Conservation (phyloP, 2,113 vertebrate species). For the Sylvia atricapilla region DNA sequence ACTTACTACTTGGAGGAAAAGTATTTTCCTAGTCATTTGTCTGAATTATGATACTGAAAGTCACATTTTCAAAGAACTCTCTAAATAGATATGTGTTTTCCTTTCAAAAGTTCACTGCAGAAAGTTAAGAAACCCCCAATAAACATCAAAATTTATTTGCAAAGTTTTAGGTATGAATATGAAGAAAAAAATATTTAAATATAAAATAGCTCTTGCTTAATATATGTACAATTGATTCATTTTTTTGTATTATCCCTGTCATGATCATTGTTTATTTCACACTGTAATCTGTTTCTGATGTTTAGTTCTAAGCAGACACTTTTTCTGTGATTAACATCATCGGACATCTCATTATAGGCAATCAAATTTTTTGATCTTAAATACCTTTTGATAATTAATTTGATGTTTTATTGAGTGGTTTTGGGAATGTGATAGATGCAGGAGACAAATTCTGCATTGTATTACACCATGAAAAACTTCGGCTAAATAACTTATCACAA, state of each 20-base stretch:
- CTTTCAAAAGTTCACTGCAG: not conserved
- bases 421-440: not conserved
- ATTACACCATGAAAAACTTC: not conserved
- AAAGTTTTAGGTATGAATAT: not conserved
- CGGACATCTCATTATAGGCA: constrained; percentile 57
- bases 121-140: not conserved
- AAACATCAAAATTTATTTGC: not conserved
- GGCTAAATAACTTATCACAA: not conserved
- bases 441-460: not conserved
- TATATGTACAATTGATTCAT: not conserved
- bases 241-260: constrained; percentile 54
- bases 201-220: not conserved
- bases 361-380: constrained; percentile 47
- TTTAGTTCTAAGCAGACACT: constrained; percentile 67
- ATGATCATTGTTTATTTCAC: constrained; percentile 68
- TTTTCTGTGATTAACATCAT: constrained; percentile 67
- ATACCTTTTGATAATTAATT: constrained; percentile 33
- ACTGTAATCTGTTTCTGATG: constrained; percentile 66
- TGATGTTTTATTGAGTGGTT: constrained; percentile 6
- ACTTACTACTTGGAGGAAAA: not conserved
- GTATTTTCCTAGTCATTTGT: not conserved
- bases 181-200: not conserved
- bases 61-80: not conserved
- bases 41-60: not conserved
- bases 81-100: not conserved